These are phyloP conservation scores for Aromia moschata DNA, from an alignment of 2,888 invertebrate species.

Conservation along the genomic window DNA sequence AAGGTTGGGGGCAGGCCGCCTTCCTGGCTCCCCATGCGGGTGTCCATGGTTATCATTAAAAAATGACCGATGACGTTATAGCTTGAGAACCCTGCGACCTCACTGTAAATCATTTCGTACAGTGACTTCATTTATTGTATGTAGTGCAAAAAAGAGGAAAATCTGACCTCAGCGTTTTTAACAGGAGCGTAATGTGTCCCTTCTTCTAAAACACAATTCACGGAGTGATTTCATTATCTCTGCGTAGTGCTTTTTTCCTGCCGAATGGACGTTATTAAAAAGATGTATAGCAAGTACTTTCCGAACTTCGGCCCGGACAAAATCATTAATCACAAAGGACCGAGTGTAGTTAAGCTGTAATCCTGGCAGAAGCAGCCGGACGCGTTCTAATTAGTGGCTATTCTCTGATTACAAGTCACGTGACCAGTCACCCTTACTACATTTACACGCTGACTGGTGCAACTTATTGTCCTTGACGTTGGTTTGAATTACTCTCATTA, in stretches of 20 bases:
- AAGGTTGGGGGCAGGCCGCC: too few relatives aligned
- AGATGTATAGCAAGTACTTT: slow-evolving; percentile 18
- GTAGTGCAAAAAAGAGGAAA: not conserved
- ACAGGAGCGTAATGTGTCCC: too few relatives aligned
- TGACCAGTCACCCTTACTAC: slow-evolving; percentile 55
- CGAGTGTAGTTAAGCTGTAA: slow-evolving; percentile 36
- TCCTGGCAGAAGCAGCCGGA: slow-evolving; percentile 29
- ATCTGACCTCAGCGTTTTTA: not conserved
- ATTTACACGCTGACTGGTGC: slow-evolving; percentile 54
- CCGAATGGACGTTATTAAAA: slow-evolving; percentile 18
- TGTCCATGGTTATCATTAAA: too few relatives aligned
- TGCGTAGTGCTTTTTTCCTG: slow-evolving; percentile 7
- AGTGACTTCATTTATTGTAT: not conserved
- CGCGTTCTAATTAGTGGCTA: slow-evolving; percentile 56
- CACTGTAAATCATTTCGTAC: not conserved
- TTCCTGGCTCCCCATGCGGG: too few relatives aligned
- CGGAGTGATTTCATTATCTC: slow-evolving; percentile 8
- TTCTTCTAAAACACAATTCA: not conserved
- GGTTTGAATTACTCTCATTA: slow-evolving; percentile 53
- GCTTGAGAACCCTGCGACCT: too few relatives aligned
- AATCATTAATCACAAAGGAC: slow-evolving; percentile 38
- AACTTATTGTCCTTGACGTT: slow-evolving; percentile 57
- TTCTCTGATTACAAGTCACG: slow-evolving; percentile 61
- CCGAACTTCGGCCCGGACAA: slow-evolving; percentile 19
- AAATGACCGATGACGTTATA: too few relatives aligned